Conservation (phyloP, 2,113 vertebrate species). For the Cinclus mexicanus region DNA sequence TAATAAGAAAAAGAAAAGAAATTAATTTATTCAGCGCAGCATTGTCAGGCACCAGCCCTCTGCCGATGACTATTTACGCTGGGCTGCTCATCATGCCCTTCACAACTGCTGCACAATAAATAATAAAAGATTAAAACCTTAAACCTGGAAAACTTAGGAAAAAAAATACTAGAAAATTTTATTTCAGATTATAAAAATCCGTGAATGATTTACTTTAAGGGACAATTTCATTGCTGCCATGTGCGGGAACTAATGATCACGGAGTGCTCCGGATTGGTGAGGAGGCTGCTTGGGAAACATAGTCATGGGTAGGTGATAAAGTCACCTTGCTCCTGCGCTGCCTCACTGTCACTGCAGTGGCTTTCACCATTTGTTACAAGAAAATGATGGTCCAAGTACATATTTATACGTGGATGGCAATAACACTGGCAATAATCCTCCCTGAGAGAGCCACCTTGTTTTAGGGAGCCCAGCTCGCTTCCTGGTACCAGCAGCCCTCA, state of each 20-base stretch:
- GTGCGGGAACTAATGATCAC: constrained; percentile 74
- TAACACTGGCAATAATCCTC: constrained; percentile 13
- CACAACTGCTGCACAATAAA: constrained; percentile 76
- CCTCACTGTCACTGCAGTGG: constrained; percentile 62
- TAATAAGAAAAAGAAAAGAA: constrained; percentile 36
- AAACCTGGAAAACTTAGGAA: constrained; percentile 82
- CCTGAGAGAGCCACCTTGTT: constrained; percentile 33
- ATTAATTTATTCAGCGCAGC: constrained; percentile 37
- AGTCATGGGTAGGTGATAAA: constrained; percentile 73
- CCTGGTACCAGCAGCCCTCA: accelerated
- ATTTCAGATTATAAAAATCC: constrained; percentile 84
- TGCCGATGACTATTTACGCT: constrained; percentile 19
- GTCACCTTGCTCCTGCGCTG: constrained; percentile 37
- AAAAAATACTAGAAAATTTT: constrained; percentile 84
- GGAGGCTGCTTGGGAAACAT: constrained; percentile 57
- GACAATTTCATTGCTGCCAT: constrained; percentile 83
- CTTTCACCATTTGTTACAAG: constrained; percentile 67
- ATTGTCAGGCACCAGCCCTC: background rate
- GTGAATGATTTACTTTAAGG: constrained; percentile 79
- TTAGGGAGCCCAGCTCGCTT: background rate
- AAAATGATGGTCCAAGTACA: constrained; percentile 54
- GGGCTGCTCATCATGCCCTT: constrained; percentile 61
- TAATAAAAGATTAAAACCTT: constrained; percentile 85
- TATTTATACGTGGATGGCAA: constrained; percentile 51
- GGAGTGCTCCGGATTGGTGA: constrained; percentile 16